These are phyloP conservation scores for Aquatica leii DNA, from an alignment of 2,888 invertebrate genomes.

Conservation along the genomic window DNA sequence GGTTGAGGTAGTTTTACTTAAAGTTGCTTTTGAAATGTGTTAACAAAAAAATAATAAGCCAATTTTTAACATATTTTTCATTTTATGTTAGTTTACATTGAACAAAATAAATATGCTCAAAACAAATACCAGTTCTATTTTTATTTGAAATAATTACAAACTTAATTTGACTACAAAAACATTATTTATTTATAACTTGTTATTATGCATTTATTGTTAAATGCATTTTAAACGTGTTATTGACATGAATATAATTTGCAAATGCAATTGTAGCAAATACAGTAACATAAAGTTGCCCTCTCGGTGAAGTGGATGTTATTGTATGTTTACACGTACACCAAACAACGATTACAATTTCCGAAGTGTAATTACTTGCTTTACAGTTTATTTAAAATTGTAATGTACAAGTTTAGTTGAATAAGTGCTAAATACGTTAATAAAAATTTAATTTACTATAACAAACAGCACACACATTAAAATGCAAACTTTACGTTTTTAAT, in stretches of 20 bases:
- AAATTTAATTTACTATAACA: no score
- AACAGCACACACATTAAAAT: no score
- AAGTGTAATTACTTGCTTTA: conserved; percentile 18
- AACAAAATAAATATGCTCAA: conserved; percentile 15
- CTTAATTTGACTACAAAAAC: no score
- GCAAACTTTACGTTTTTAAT: no score
- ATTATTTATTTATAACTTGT: no score
- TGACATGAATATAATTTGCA: conserved; percentile 9
- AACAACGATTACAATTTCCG: conserved; percentile 19
- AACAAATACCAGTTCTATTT: no score
- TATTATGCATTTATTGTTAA: not conserved
- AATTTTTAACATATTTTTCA: no score
- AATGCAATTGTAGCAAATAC: conserved; percentile 8
- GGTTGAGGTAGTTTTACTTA: conserved; percentile 27
- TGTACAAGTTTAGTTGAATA: not conserved
- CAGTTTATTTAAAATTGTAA: conserved; percentile 9
- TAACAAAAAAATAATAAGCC: conserved; percentile 17
- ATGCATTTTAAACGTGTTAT: not conserved
- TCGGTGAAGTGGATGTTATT: conserved; percentile 11
- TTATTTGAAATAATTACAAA: no score
- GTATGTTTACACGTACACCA: conserved; percentile 18
- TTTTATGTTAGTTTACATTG: no score
- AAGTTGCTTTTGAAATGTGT: conserved; percentile 19
- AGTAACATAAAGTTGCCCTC: conserved; percentile 12
- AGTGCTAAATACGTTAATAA: no score